These are phyloP conservation scores for Rhynchonycteris naso DNA, from an alignment of 2,797 vertebrate genomes.

Conservation along the genomic window DNA sequence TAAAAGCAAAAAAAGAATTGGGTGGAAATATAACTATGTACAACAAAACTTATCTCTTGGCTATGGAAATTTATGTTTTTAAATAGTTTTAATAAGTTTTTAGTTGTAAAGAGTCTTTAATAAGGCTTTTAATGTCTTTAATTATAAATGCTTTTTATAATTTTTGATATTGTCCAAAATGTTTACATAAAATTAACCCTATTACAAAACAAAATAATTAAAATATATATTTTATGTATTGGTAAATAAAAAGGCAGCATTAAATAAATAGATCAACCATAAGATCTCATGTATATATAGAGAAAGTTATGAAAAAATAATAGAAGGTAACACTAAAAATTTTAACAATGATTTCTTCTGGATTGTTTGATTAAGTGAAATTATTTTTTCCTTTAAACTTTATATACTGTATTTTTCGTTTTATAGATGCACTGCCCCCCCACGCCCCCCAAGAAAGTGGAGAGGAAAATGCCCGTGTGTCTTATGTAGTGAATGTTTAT, in stretches of 20 bases:
- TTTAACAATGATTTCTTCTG: background rate
- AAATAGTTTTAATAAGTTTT: background rate
- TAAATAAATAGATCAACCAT: background rate
- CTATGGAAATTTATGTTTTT: background rate
- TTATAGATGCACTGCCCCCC: too few relatives aligned
- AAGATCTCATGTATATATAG: background rate
- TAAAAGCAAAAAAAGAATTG: background rate
- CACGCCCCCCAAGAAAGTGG: too few relatives aligned
- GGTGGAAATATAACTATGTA: background rate
- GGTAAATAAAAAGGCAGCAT: background rate
- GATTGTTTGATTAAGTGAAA: background rate
- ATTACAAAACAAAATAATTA: slow-evolving; percentile 10
- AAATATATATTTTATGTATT: background rate
- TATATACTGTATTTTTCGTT: background rate
- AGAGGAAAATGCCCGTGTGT: too few relatives aligned
- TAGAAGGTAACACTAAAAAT: background rate
- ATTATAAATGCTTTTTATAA: background rate
- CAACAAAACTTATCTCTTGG: background rate
- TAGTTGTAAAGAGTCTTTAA: background rate
- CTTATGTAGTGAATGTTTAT: too few relatives aligned
- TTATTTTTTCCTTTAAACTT: background rate
- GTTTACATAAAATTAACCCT: background rate
- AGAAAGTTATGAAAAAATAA: background rate
- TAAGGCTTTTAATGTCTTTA: too few relatives aligned
- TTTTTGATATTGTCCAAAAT: background rate